Conservation (phyloP, 1,140 invertebrate genomes). For the Lasioglossum albipes region DNA sequence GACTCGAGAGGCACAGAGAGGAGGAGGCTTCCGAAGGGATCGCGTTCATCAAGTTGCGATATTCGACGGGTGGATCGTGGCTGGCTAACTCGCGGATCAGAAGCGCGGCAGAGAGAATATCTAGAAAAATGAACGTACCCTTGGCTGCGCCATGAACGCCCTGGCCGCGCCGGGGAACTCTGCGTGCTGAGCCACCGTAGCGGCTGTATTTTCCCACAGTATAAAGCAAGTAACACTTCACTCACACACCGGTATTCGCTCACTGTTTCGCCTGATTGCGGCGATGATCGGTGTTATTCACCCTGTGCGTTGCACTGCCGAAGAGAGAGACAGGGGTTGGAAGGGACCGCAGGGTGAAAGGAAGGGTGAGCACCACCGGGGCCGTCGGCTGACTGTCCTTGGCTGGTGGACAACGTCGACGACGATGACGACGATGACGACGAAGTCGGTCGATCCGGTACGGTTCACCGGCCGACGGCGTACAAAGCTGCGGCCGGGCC, state of each 20-base stretch:
- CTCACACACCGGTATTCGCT: slow-evolving; percentile 48
- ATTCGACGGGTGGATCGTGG: not conserved
- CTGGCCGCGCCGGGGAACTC: slow-evolving; percentile 82
- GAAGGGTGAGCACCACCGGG: not conserved
- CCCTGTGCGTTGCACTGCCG: slow-evolving; percentile 16
- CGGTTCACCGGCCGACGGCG: not conserved
- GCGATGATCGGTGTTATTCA: slow-evolving; percentile 22
- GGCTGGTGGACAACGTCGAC: not conserved
- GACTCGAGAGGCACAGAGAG: too few species aligned
- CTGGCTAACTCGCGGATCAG: not conserved
- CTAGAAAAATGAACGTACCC: slow-evolving; percentile 78
- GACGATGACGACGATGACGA: not conserved
- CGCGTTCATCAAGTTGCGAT: not conserved
- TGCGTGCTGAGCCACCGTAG: slow-evolving; percentile 82
- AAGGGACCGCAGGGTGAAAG: not conserved
- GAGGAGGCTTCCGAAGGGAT: too few species aligned
- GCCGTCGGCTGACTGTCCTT: slow-evolving; percentile 28
- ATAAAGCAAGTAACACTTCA: slow-evolving; percentile 71
- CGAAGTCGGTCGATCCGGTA: not conserved
- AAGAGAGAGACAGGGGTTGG: not conserved
- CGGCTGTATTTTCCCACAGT: slow-evolving; percentile 80
- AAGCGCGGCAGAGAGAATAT: not conserved
- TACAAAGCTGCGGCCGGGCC: not conserved
- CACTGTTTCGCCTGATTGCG: slow-evolving; percentile 51
- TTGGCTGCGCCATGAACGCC: slow-evolving; percentile 85